Evolutionary conservation across 1,140 invertebrate species (phyloP).

Genomic region (Papilio polyxenes): DNA sequence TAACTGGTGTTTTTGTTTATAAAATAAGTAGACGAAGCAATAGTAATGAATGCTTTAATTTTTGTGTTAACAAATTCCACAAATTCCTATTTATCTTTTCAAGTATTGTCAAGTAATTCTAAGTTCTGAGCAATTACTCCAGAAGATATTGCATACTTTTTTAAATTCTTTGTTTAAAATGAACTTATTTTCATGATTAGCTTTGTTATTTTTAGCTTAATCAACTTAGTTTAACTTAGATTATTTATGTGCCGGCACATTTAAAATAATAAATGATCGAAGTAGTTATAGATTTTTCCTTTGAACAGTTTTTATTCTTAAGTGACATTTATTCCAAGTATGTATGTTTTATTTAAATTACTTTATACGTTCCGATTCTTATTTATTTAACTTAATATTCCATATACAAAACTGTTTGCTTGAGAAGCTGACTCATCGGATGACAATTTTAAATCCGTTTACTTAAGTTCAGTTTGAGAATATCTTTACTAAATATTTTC

Average conservation of each 20-base stretch:
- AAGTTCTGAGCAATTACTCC: neutral
- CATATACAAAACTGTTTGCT: neutral
- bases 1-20: neutral
- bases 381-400: neutral
- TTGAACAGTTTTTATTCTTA: neutral
- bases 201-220: neutral
- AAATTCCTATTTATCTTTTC: neutral
- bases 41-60: neutral
- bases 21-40: neutral
- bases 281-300: neutral
- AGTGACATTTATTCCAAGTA: neutral
- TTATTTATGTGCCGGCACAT: no score
- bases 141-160: neutral
- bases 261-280: no score
- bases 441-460: slow-evolving; percentile 24
- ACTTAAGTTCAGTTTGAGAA: neutral
- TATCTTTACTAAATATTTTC: neutral
- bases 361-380: neutral
- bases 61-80: neutral
- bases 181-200: neutral
- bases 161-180: neutral
- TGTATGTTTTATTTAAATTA: neutral
- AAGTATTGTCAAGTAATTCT: neutral
- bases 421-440: slow-evolving; percentile 10
- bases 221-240: no score